phyloP scores from a whole-genome alignment of 2,888 invertebrate genomes.

The Phrixothrix hirtus region DNA sequence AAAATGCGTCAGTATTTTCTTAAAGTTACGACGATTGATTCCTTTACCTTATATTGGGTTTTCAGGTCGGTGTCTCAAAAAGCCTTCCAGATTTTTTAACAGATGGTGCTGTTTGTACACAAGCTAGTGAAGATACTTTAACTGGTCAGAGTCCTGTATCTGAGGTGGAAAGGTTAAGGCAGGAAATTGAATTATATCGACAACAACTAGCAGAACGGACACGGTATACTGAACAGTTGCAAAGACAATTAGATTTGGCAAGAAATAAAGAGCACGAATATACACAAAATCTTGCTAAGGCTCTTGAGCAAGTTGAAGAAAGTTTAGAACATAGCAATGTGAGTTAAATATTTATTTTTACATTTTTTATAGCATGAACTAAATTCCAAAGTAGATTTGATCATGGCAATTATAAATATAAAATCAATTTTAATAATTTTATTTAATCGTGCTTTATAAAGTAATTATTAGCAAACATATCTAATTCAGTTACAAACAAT shows the following conservation, averaged over 20 bases:
- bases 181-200: conserved; percentile 61
- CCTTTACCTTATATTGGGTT: conserved; percentile 14
- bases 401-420: no score
- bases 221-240: conserved; percentile 59
- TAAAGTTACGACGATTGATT: no score
- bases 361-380: no score
- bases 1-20: no score
- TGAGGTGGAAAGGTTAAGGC: conserved; percentile 58
- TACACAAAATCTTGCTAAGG: conserved; percentile 60
- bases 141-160: conserved; percentile 46
- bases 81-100: conserved; percentile 73
- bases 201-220: conserved; percentile 61
- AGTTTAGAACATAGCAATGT: conserved; percentile 63
- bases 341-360: no score
- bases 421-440: no score
- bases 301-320: conserved; percentile 63
- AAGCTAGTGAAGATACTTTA: conserved; percentile 42
- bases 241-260: conserved; percentile 59
- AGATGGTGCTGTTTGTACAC: conserved; percentile 65
- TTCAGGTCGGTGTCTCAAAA: conserved; percentile 57
- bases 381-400: no score
- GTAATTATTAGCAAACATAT: no score
- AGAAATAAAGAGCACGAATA: conserved; percentile 60
- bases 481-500: no score
- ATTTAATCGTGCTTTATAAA: no score